phyloP scores from a whole-genome alignment of 1,140 invertebrate species.

The Varroa destructor region DNA sequence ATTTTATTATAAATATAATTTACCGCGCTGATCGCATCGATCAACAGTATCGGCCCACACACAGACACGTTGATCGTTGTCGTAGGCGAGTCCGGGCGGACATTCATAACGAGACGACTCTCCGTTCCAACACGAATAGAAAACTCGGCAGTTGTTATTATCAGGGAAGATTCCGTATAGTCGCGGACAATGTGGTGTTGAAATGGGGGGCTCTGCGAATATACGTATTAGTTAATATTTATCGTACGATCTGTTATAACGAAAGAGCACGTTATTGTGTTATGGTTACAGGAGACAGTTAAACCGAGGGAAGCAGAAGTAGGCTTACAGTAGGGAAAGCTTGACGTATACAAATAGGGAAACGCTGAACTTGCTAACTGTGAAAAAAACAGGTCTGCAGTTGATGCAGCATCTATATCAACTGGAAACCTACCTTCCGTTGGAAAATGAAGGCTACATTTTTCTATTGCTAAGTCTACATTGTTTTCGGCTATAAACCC shows the following conservation, averaged over 20 bases:
- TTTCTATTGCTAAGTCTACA: too few species aligned
- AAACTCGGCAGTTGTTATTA: slow-evolving; percentile 71
- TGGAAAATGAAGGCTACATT: too few species aligned
- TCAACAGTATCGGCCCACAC: slow-evolving; percentile 61
- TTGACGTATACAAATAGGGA: too few species aligned
- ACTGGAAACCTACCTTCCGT: too few species aligned
- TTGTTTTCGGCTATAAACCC: too few species aligned
- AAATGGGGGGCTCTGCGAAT: slow-evolving; percentile 61
- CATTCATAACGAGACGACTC: slow-evolving; percentile 82
- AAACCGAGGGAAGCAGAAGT: neutral
- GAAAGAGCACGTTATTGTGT: neutral
- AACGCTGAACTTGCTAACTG: too few species aligned
- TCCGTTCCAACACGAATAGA: slow-evolving; percentile 93
- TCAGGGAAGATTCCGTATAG: slow-evolving; percentile 85
- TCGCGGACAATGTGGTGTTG: slow-evolving; percentile 65
- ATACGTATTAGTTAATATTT: neutral
- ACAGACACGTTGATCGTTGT: slow-evolving; percentile 42
- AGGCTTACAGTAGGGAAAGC: too few species aligned
- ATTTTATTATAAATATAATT: slow-evolving; percentile 8
- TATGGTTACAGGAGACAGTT: neutral
- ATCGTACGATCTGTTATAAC: neutral
- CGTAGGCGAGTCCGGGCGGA: slow-evolving; percentile 81
- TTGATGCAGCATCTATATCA: too few species aligned
- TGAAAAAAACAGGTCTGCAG: too few species aligned
- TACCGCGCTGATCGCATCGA: slow-evolving; percentile 37